Conservation (phyloP, 2,888 invertebrate species). For the Hesperia comma region DNA sequence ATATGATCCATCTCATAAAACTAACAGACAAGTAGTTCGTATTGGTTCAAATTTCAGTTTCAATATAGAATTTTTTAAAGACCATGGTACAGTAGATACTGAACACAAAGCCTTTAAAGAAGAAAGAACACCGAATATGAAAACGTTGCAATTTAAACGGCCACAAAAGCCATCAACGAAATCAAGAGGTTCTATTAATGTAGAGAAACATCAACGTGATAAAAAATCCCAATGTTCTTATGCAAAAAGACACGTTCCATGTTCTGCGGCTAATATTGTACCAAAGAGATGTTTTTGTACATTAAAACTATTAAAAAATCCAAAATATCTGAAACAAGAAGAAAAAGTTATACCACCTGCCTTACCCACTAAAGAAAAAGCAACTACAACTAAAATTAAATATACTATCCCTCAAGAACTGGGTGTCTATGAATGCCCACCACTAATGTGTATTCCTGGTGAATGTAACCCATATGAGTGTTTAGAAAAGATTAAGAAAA, state of each 20-base stretch:
- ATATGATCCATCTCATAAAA: neutral
- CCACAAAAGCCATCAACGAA: neutral
- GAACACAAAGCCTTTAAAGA: neutral
- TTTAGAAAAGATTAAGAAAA: conserved; percentile 48
- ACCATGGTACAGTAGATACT: conserved; percentile 22
- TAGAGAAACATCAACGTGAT: neutral
- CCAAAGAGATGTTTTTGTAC: conserved; percentile 49
- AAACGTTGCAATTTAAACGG: neutral
- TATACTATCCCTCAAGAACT: conserved; percentile 11
- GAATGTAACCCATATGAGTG: conserved; percentile 47
- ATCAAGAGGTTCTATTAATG: conserved; percentile 1
- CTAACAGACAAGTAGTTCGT: conserved; percentile 40
- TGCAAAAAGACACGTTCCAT: neutral
- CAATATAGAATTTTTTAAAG: conserved; percentile 47
- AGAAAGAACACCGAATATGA: neutral
- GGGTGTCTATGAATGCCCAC: conserved; percentile 25
- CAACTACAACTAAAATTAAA: conserved; percentile 21
- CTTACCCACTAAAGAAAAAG: conserved; percentile 9
- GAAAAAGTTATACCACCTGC: neutral
- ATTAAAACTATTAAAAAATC: conserved; percentile 33
- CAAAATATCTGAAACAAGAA: conserved; percentile 15
- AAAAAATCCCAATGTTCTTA: conserved; percentile 11
- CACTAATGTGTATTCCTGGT: conserved; percentile 41
- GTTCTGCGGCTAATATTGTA: neutral
- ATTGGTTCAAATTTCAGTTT: conserved; percentile 47